Evolutionary conservation across 2,888 invertebrate species (phyloP).

Genomic region (Rapana venosa): DNA sequence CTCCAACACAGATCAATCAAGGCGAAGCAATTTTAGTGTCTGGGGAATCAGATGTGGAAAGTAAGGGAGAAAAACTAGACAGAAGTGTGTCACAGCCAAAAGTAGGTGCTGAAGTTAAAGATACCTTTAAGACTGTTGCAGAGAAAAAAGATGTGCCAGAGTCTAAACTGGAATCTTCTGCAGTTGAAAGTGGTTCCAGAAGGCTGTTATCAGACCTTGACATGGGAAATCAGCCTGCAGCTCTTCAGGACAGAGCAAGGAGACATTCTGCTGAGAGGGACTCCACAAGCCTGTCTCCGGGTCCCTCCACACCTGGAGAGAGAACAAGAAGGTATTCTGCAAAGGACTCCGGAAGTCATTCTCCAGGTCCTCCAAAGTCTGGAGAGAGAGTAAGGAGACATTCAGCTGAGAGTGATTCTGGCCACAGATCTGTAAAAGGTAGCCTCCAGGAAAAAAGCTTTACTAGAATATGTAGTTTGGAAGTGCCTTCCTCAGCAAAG

Average conservation of each 20-base stretch:
- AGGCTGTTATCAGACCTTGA: neutral
- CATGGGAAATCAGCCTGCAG: neutral
- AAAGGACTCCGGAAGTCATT: too few relatives aligned
- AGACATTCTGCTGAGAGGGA: too few relatives aligned
- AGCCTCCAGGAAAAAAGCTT: neutral
- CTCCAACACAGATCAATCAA: conserved; percentile 24
- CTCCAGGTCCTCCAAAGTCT: neutral
- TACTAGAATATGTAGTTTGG: neutral
- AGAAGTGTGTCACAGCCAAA: neutral
- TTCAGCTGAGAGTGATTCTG: neutral
- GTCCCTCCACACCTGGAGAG: neutral
- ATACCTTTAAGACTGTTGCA: neutral
- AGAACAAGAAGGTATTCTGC: neutral
- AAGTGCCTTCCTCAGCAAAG: neutral
- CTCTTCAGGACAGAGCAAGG: too few relatives aligned
- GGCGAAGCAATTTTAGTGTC: neutral
- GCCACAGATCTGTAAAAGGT: neutral
- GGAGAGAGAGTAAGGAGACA: neutral
- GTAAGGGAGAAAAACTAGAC: neutral
- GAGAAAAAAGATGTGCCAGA: neutral
- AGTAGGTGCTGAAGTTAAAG: neutral
- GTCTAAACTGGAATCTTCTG: neutral
- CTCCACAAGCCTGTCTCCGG: neutral
- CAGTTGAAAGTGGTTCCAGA: neutral
- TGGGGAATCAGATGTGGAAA: conserved; percentile 3